phyloP scores from a whole-genome alignment of 2,888 invertebrate genomes.

The Harpagoxenus sublaevis region DNA sequence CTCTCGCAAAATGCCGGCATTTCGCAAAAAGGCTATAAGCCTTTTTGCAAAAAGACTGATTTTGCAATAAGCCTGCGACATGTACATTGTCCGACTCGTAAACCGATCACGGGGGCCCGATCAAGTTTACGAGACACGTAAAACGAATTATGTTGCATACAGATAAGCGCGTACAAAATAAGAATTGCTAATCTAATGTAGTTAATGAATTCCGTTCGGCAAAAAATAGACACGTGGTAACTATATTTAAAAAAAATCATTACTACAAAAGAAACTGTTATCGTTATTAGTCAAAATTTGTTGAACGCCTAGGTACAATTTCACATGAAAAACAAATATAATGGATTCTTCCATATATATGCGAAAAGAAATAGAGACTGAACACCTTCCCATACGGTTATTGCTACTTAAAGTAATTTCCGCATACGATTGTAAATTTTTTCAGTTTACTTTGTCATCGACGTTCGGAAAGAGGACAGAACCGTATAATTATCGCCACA shows the following conservation, averaged over 20 bases:
- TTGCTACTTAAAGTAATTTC: conserved; percentile 7
- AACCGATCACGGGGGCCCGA: not conserved
- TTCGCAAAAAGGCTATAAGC: too few species aligned
- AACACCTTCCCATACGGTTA: not conserved
- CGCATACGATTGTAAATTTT: not conserved
- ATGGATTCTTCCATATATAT: not conserved
- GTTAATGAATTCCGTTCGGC: conserved; percentile 20
- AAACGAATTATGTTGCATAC: conserved; percentile 35
- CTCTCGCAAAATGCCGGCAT: too few species aligned
- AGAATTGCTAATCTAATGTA: conserved; percentile 44
- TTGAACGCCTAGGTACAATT: not conserved
- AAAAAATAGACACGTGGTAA: not conserved
- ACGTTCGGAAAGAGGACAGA: conserved; percentile 16
- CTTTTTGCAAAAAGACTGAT: too few species aligned
- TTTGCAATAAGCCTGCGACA: too few species aligned
- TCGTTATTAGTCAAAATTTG: not conserved
- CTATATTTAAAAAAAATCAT: conserved; percentile 4
- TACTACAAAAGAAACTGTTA: not conserved
- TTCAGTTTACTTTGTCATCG: conserved; percentile 25
- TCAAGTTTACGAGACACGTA: conserved; percentile 35
- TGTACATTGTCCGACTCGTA: conserved; percentile 27
- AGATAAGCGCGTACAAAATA: conserved; percentile 41
- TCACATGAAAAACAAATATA: not conserved
- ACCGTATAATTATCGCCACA: conserved; percentile 17
- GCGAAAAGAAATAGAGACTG: not conserved